These are phyloP conservation scores for Orchestes rusci DNA, from an alignment of 2,888 invertebrate species.

Conservation along the genomic window DNA sequence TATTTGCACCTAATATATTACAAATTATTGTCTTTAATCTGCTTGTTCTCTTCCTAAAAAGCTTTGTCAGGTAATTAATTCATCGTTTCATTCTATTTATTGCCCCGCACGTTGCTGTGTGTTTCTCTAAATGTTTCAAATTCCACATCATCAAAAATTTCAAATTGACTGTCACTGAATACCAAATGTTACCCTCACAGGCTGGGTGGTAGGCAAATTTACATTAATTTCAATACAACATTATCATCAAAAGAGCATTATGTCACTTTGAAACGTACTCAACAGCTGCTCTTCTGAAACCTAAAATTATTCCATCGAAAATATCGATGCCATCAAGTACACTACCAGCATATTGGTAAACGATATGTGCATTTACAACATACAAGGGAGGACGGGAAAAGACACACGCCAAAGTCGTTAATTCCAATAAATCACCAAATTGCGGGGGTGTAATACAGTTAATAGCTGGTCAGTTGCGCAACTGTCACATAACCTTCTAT, in stretches of 20 bases:
- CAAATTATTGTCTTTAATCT: slow-evolving; percentile 23
- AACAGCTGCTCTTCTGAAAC: slow-evolving; percentile 14
- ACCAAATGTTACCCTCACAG: too few relatives aligned
- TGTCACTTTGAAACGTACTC: slow-evolving; percentile 3
- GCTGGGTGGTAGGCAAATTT: too few relatives aligned
- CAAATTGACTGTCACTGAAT: too few relatives aligned
- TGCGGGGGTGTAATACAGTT: slow-evolving; percentile 35
- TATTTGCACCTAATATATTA: slow-evolving; percentile 24
- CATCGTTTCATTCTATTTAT: slow-evolving; percentile 14
- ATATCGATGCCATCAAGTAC: slow-evolving; percentile 11
- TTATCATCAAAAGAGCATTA: slow-evolving; percentile 24
- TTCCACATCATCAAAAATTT: too few relatives aligned
- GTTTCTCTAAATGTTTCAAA: too few relatives aligned
- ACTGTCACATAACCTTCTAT: slow-evolving; percentile 30
- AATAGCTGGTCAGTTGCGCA: slow-evolving; percentile 36
- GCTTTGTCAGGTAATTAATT: slow-evolving; percentile 22
- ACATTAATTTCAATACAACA: too few relatives aligned
- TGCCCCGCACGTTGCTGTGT: too few relatives aligned
- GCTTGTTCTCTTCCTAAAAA: slow-evolving; percentile 20
- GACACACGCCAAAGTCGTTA: slow-evolving; percentile 18
- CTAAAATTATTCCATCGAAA: slow-evolving; percentile 21
- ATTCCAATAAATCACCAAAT: slow-evolving; percentile 33
- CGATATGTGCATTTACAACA: slow-evolving; percentile 6
- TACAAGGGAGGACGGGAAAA: slow-evolving; percentile 6
- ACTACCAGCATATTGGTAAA: slow-evolving; percentile 24